Conservation (phyloP, 2,797 vertebrate genomes). For the Rhinichthys osculus region DNA sequence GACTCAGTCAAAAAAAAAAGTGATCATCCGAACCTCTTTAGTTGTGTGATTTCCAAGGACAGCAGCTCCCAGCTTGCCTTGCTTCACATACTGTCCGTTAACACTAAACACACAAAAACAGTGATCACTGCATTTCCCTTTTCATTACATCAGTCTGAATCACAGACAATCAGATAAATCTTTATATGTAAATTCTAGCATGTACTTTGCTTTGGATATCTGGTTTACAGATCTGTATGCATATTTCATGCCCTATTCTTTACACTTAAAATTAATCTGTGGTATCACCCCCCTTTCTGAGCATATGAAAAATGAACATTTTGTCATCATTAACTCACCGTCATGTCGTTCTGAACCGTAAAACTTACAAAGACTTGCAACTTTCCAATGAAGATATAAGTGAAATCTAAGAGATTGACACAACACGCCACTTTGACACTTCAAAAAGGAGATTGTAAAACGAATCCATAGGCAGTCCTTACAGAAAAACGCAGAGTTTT, state of each 20-base stretch:
- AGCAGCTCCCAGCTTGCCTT: constrained; percentile 94
- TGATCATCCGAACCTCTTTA: constrained; percentile 84
- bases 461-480: too few relatives aligned
- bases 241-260: background rate
- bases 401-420: too few relatives aligned
- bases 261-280: background rate
- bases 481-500: too few relatives aligned
- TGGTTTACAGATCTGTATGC: background rate
- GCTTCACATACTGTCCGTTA: constrained; percentile 92
- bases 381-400: too few relatives aligned
- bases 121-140: background rate
- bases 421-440: too few relatives aligned
- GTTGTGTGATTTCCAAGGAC: constrained; percentile 86
- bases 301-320: too few relatives aligned
- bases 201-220: background rate
- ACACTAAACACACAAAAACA: constrained; percentile 75
- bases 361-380: too few relatives aligned
- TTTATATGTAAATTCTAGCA: background rate
- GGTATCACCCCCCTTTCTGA: too few relatives aligned
- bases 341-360: too few relatives aligned
- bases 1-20: background rate
- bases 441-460: too few relatives aligned
- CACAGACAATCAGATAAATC: background rate
- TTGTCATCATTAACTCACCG: too few relatives aligned
- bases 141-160: background rate